A percentile compares a stretch with the other conserved stretches of the same genome.
phyloP scores from a whole-genome alignment of 2,797 vertebrate species.

The Eospalax fontanierii region DNA sequence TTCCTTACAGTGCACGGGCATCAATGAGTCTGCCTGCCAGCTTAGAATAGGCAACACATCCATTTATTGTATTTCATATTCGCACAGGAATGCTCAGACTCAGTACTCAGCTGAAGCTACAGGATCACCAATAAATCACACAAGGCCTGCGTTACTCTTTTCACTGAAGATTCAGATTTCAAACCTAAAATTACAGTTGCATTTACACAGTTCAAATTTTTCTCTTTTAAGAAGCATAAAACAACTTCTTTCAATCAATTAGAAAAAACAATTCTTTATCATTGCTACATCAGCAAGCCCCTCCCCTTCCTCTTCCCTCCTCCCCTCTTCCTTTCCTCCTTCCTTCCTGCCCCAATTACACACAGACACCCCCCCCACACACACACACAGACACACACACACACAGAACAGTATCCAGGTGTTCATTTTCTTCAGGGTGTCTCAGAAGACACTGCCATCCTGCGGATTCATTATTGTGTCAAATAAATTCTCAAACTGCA shows the following conservation, averaged over 20 bases:
- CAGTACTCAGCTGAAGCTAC: conserved; percentile 66
- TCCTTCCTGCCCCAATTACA: too few species aligned
- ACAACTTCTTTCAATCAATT: not conserved
- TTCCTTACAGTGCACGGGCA: too few species aligned
- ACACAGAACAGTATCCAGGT: not conserved
- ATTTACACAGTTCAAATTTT: not conserved
- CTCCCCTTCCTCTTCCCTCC: too few species aligned
- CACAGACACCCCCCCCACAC: too few species aligned
- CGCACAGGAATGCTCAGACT: conserved; percentile 41
- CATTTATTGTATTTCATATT: not conserved
- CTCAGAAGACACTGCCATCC: conserved; percentile 72
- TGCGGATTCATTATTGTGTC: not conserved
- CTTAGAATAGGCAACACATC: not conserved
- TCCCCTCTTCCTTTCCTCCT: not conserved
- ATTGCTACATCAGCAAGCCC: not conserved
- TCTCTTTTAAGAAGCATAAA: conserved; percentile 20
- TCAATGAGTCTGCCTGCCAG: not conserved
- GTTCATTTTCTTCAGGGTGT: not conserved
- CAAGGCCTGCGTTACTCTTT: not conserved
- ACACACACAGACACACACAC: too few species aligned
- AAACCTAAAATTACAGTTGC: not conserved
- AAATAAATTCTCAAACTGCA: not conserved
- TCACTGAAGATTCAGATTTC: not conserved
- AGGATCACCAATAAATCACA: not conserved
- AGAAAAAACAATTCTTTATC: not conserved